Conservation (phyloP, 1,140 invertebrate genomes). For the Diabrotica undecimpunctata region DNA sequence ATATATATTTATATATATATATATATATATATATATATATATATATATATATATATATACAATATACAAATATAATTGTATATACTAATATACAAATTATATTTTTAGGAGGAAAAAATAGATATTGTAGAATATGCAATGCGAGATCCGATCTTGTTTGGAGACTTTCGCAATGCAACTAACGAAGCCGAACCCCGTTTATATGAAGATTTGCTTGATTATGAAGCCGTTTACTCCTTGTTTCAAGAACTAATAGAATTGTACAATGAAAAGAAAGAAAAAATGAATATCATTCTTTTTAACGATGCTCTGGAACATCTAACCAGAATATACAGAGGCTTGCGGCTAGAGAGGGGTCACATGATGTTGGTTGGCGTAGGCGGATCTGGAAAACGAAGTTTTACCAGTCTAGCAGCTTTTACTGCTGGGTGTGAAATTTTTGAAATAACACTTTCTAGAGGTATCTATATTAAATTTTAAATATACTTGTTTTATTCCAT, state of each 20-base stretch:
- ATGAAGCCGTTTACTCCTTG: conserved; percentile 76
- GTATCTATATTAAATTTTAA: not conserved
- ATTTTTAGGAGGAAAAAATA: conserved; percentile 38
- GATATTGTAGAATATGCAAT: conserved; percentile 66
- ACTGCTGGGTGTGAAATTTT: conserved; percentile 77
- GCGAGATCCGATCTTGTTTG: conserved; percentile 79
- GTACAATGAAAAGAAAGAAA: conserved; percentile 69
- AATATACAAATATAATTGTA: too few relatives aligned
- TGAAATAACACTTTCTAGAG: conserved; percentile 75
- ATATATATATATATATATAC: too few relatives aligned
- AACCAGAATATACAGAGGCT: conserved; percentile 75
- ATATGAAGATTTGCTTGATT: conserved; percentile 88
- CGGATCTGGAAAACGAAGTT: conserved; percentile 77
- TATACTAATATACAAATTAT: too few relatives aligned
- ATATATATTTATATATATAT: too few relatives aligned
- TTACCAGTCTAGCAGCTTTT: conserved; percentile 68
- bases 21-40: too few relatives aligned
- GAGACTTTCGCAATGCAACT: conserved; percentile 75
- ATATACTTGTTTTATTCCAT: too few relatives aligned
- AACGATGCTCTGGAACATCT: conserved; percentile 87
- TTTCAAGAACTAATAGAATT: conserved; percentile 87
- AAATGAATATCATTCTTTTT: conserved; percentile 80
- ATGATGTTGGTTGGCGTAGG: conserved; percentile 81
- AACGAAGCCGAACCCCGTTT: conserved; percentile 71
- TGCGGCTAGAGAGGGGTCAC: conserved; percentile 81